These are phyloP conservation scores for Aphelinus atriplicis DNA, from an alignment of 1,140 invertebrate species.

Conservation along the genomic window DNA sequence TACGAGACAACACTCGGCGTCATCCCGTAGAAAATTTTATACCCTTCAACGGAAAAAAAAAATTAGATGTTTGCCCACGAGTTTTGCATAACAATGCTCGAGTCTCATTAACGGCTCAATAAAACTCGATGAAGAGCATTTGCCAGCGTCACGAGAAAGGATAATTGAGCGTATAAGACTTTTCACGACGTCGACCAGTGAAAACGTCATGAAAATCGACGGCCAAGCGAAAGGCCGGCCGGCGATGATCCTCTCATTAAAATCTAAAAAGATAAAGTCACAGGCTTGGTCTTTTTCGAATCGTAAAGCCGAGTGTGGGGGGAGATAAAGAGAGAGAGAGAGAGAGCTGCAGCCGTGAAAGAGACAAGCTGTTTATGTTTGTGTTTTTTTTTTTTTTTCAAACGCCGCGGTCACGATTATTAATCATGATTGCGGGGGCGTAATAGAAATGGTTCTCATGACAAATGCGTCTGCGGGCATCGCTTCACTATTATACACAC, in stretches of 20 bases:
- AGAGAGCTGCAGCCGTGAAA: too few species aligned
- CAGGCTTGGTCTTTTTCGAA: background rate
- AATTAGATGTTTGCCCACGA: too few species aligned
- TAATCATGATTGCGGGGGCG: constrained; percentile 11
- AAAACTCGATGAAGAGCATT: too few species aligned
- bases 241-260: background rate
- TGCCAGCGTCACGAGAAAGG: too few species aligned
- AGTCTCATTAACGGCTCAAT: too few species aligned
- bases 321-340: constrained; percentile 30
- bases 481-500: background rate
- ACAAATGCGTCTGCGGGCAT: constrained; percentile 9
- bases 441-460: constrained; percentile 7
- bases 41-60: too few species aligned
- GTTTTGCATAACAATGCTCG: too few species aligned
- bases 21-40: too few species aligned
- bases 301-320: constrained; percentile 30
- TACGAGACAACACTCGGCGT: too few species aligned
- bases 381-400: constrained; percentile 1
- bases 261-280: background rate
- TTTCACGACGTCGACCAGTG: too few species aligned
- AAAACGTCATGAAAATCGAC: background rate
- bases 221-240: background rate
- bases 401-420: constrained; percentile 20
- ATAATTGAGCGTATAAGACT: too few species aligned
- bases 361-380: background rate